Conservation (phyloP, 2,888 invertebrate genomes). For the Apamea anceps region DNA sequence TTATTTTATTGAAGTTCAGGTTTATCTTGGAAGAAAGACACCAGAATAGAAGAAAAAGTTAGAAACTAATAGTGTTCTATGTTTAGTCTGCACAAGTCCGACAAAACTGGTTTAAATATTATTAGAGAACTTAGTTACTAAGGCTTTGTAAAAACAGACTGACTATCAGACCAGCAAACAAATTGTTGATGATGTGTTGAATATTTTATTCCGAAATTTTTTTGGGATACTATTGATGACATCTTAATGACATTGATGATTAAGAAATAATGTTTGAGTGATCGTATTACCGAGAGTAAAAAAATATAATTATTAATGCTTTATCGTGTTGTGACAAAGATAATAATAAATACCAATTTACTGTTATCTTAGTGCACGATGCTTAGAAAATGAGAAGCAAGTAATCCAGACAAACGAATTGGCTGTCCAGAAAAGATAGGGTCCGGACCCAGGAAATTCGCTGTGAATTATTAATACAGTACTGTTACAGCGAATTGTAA, state of each 20-base stretch:
- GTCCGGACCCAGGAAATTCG: slow-evolving; percentile 78
- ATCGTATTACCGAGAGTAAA: background rate
- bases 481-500: slow-evolving; percentile 86
- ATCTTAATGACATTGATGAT: background rate
- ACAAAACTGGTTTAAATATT: slow-evolving; percentile 2
- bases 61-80: too few species aligned
- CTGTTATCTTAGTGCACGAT: slow-evolving; percentile 5
- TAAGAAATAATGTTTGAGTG: background rate
- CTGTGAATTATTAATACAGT: slow-evolving; percentile 88
- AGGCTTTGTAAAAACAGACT: background rate
- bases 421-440: slow-evolving; percentile 80
- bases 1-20: background rate
- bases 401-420: slow-evolving; percentile 78
- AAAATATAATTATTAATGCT: background rate
- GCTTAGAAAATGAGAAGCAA: slow-evolving; percentile 71
- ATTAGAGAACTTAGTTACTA: background rate
- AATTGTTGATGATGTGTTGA: background rate
- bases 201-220: background rate
- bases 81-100: too few species aligned
- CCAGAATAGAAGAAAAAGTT: background rate
- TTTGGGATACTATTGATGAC: background rate
- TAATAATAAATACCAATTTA: background rate
- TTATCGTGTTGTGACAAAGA: background rate
- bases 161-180: background rate
- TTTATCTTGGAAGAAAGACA: slow-evolving; percentile 3